These are phyloP conservation scores for Callinectes sapidus DNA, from an alignment of 2,888 invertebrate genomes.

Conservation along the genomic window DNA sequence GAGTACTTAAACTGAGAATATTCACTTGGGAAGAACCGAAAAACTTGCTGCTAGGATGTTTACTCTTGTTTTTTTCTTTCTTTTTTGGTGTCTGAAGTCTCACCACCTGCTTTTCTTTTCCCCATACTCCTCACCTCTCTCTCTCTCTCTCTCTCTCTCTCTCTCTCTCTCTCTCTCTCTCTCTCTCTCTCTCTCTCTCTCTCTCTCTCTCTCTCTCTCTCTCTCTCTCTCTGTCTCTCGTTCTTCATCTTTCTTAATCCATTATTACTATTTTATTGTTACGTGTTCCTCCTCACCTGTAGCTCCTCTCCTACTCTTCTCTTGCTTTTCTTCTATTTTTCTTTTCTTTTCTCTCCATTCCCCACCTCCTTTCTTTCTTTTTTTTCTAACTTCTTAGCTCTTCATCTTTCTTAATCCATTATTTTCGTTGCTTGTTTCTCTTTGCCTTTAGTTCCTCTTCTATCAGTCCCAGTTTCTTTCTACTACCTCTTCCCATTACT, in stretches of 20 bases:
- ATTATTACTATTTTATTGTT: neutral
- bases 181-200: neutral
- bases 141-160: neutral
- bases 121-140: neutral
- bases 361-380: too few relatives aligned
- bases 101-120: conserved; percentile 2
- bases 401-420: neutral
- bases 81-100: conserved; percentile 1
- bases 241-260: neutral
- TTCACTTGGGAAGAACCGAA: neutral
- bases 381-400: too few relatives aligned
- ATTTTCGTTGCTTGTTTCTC: neutral
- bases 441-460: neutral
- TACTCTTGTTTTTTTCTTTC: conserved; percentile 18
- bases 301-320: neutral
- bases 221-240: neutral
- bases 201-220: neutral
- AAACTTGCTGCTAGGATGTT: conserved; percentile 34
- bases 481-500: neutral
- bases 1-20: conserved; percentile 34
- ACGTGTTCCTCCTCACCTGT: neutral
- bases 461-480: neutral
- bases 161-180: neutral
- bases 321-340: neutral
- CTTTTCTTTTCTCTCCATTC: neutral